These are phyloP conservation scores for Caenorhabditis parvicauda DNA, from an alignment of 2,888 invertebrate species.

Conservation along the genomic window DNA sequence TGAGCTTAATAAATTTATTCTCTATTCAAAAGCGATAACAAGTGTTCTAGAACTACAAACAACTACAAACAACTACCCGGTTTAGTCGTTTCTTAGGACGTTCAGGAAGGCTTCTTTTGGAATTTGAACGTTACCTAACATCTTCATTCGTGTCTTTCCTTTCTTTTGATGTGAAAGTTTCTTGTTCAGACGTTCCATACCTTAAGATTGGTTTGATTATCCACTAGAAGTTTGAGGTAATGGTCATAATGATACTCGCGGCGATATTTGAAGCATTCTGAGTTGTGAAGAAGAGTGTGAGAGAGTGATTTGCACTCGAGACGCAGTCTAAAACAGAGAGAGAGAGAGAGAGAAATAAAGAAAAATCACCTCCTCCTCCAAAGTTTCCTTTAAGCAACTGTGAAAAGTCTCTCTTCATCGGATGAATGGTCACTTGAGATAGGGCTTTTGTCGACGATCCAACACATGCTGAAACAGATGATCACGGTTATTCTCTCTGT, in stretches of 20 bases:
- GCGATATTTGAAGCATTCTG: too few relatives aligned
- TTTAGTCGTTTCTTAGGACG: slow-evolving; percentile 52
- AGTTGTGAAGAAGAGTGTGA: too few relatives aligned
- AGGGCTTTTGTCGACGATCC: slow-evolving; percentile 26
- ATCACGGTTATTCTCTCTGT: too few relatives aligned
- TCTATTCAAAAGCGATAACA: not conserved
- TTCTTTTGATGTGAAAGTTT: slow-evolving; percentile 83
- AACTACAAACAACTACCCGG: too few relatives aligned
- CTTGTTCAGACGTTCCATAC: slow-evolving; percentile 75
- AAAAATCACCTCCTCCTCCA: slow-evolving; percentile 33
- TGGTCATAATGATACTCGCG: too few relatives aligned
- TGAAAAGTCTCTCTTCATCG: slow-evolving; percentile 55
- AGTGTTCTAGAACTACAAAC: too few relatives aligned
- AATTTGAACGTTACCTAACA: slow-evolving; percentile 84
- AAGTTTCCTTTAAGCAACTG: slow-evolving; percentile 55
- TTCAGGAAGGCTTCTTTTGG: slow-evolving; percentile 87
- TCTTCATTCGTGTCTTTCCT: slow-evolving; percentile 88
- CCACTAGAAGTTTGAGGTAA: too few relatives aligned
- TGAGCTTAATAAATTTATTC: slow-evolving; percentile 4
- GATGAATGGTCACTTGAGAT: slow-evolving; percentile 44
- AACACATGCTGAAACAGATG: slow-evolving; percentile 1
- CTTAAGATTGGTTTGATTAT: slow-evolving; percentile 8
- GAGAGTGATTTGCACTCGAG: too few relatives aligned
- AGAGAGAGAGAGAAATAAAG: not conserved
- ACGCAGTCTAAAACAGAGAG: too few relatives aligned